Base-by-base conservation (phyloP, 1,140 invertebrate genomes). In the Psix sp. region DNA sequence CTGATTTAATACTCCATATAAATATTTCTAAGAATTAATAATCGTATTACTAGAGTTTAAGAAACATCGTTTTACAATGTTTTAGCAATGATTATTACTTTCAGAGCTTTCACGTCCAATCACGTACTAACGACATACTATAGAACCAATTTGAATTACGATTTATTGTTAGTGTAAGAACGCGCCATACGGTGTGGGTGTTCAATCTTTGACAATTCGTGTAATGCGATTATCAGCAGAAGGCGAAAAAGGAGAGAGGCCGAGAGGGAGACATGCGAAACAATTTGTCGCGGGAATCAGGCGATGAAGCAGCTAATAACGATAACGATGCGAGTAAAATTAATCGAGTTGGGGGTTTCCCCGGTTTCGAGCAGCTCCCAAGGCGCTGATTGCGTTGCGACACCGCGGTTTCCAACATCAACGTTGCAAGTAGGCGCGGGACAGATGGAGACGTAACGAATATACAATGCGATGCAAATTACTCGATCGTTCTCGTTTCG, bases 391-490 rank as follows among this genome's bases (percentile, higher is more conserved):
- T 81, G 79, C 73, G 79, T 75, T 68, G 77, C 75, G 75, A 80
- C 77, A 56, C 49, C 49, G 62, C 66, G 66, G 74, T 62, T 66
- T 42, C 51, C 31, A 59, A 39, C 45, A 52, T 48, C 38, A 62
- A 59, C 57, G 45, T 17, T 40, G 31, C 57, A 51, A 59, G 43
- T 56, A 74, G 63, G 54, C 48, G 45, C 35, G 63, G 66, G 60
- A 66, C 73, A 70, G 60, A 75, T 70, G 65, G 60, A 70, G 48
- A 59, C 42, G 21, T 70, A 75, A 75, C 66, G 59, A 75, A 45
- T 57, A 70, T 54, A 66, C 65, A 75, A 86, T 87, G 82, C 80
- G 74, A 87, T 86, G 85, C 84, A 86, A 87, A 87, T 87, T 87
- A 82, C 77, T 77, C 74, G 78, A 78, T 82, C 80, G 73, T 74